Base-by-base conservation (phyloP, 92 coral and sea anemone species). In the Pocillopora meandrina region DNA sequence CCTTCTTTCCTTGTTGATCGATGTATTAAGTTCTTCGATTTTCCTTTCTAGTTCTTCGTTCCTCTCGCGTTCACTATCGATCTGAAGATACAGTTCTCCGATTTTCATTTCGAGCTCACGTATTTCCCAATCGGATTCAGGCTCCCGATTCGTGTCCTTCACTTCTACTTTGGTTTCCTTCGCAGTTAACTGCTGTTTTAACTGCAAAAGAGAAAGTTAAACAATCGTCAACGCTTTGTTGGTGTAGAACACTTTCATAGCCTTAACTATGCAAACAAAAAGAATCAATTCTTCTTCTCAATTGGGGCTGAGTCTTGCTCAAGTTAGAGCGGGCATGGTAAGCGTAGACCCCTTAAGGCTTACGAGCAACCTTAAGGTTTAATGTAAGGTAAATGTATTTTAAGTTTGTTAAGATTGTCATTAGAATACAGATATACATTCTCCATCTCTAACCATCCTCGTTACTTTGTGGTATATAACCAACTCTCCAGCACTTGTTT, bases 41-140 rank as follows among this genome's bases (percentile, higher is more conserved):
- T 92, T 91, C 14, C 81, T 83, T 79, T 94, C 94, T 26, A 96
- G 88, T 67, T 86, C 92, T 72, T 84, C 88, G 63, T 95, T 93
- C 75, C 91, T 89, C 33, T 90, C 68, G 58, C 95, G 86, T 82
- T 96, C 99, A 71, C 82, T 81, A 58, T 77, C 86, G 73, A 96
- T 86, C 74, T 92, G 92, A 23, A 87, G 84, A 59, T 89, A 84
- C 79, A 96, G 68, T 35, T 88, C 82, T 31, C 89, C 91, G 75
- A 93, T 89, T 64, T 92, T 93, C 88, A 87, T 79, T 77, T 96
- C 98, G 75, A 96, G 84, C 60, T 90, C 92, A 20, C 82, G 70
- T 11, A 91, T 88, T 57, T 73, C 79, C 78, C 88, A 83, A 55
- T 89, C 92, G n/a, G 81, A 64, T 64, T 76, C 90, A 74, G 83